These are phyloP conservation scores for Rutpela maculata DNA, from an alignment of 2,888 invertebrate genomes.

Conservation along the genomic window DNA sequence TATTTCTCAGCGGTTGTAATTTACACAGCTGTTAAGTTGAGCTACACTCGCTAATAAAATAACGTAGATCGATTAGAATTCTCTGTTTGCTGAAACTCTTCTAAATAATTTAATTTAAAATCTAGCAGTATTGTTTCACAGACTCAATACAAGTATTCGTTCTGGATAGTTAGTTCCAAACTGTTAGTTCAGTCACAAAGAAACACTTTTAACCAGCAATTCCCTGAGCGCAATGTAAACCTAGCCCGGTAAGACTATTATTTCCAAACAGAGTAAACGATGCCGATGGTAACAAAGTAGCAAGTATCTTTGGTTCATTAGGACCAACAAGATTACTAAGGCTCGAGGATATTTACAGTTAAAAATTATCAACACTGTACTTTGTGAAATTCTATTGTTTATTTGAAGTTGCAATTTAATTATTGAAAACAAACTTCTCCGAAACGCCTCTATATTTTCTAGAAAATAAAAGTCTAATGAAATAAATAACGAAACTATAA, in stretches of 20 bases:
- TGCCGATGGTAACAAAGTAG: neutral
- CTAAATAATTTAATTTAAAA: constrained; percentile 21
- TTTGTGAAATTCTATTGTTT: too few species aligned
- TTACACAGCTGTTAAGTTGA: neutral
- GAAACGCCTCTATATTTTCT: too few species aligned
- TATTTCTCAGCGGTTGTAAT: too few species aligned
- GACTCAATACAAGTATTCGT: constrained; percentile 16
- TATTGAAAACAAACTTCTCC: too few species aligned
- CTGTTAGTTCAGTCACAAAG: constrained; percentile 12
- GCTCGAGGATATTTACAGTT: neutral
- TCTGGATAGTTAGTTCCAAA: constrained; percentile 16
- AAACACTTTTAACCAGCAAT: constrained; percentile 19
- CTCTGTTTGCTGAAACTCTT: constrained; percentile 4
- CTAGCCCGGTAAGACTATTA: neutral
- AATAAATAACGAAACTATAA: too few species aligned
- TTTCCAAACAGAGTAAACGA: neutral
- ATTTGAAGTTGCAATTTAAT: too few species aligned
- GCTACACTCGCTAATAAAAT: constrained; percentile 13
- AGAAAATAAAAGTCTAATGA: too few species aligned
- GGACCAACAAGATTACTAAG: neutral
- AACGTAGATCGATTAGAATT: neutral
- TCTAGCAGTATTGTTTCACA: constrained; percentile 22
- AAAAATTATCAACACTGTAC: too few species aligned
- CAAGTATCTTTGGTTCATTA: neutral
- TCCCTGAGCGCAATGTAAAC: constrained; percentile 1